These are phyloP conservation scores for Nephrocerus scutellatus DNA, from an alignment of 2,888 invertebrate genomes.

Conservation along the genomic window DNA sequence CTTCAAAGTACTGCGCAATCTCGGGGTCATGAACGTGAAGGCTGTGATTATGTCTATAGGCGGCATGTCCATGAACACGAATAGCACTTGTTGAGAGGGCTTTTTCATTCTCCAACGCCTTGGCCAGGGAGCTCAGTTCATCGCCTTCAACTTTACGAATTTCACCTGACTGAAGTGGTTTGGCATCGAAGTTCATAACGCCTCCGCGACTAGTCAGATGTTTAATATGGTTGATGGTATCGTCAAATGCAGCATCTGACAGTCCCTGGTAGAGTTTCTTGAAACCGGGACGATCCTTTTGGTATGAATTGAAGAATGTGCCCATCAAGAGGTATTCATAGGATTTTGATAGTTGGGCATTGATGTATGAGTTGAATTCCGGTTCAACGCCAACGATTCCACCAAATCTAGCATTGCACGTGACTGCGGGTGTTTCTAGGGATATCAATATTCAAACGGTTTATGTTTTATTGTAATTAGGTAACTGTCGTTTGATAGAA, in stretches of 20 bases:
- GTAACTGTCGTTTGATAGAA: too few relatives aligned
- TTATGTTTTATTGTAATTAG: neutral
- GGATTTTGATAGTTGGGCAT: constrained; percentile 62
- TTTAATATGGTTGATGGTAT: constrained; percentile 68
- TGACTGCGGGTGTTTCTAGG: constrained; percentile 19
- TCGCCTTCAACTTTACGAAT: constrained; percentile 49
- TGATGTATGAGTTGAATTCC: constrained; percentile 44
- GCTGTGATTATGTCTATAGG: constrained; percentile 47
- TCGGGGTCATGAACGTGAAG: constrained; percentile 59
- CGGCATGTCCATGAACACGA: constrained; percentile 59
- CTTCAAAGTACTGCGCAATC: constrained; percentile 68
- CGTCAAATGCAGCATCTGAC: constrained; percentile 68
- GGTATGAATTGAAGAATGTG: constrained; percentile 69
- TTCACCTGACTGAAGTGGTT: neutral
- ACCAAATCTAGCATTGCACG: constrained; percentile 35
- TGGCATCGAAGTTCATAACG: constrained; percentile 52
- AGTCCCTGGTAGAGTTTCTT: constrained; percentile 64
- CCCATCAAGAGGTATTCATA: constrained; percentile 69
- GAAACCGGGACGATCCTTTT: constrained; percentile 69
- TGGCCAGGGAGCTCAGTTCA: constrained; percentile 65
- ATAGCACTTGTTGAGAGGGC: constrained; percentile 61
- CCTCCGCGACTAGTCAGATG: constrained; percentile 69
- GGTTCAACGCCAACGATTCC: constrained; percentile 34
- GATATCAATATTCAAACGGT: neutral
- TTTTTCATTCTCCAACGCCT: constrained; percentile 70